Conservation (phyloP, 2,888 invertebrate species). For the Scaptomyza caliginosa region DNA sequence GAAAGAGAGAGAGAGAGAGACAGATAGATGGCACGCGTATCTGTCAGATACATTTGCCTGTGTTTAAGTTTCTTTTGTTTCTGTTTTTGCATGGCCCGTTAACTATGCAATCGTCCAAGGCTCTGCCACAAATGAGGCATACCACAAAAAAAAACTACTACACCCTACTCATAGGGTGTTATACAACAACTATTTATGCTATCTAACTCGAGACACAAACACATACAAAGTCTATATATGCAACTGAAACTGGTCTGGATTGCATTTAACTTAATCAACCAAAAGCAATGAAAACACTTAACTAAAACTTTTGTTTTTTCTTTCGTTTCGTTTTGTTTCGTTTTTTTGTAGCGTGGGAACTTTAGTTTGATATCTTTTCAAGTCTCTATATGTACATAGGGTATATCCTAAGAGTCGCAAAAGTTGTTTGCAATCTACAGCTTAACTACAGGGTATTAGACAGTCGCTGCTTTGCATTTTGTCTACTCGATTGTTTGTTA, state of each 20-base stretch:
- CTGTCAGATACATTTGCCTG: constrained; percentile 53
- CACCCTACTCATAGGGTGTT: constrained; percentile 1
- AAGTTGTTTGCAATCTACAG: no score
- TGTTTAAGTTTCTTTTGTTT: constrained; percentile 1
- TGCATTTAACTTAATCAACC: constrained; percentile 57
- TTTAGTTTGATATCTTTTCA: constrained; percentile 22
- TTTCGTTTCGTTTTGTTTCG: no score
- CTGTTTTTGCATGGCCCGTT: constrained; percentile 59
- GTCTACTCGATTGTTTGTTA: neutral
- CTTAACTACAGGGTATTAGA: neutral
- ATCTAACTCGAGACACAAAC: constrained; percentile 6
- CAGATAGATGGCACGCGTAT: constrained; percentile 48
- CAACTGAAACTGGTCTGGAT: constrained; percentile 31
- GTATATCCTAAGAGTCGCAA: constrained; percentile 21
- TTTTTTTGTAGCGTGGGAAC: constrained; percentile 54
- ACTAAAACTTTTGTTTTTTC: no score
- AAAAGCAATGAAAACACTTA: no score
- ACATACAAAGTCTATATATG: constrained; percentile 3
- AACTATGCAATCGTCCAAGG: constrained; percentile 59
- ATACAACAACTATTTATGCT: no score
- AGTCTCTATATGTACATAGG: neutral
- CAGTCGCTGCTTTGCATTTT: neutral
- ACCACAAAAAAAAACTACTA: neutral
- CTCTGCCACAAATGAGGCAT: neutral
- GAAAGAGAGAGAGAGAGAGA: neutral